Evolutionary conservation across 2,797 vertebrate genomes (phyloP).

Genomic region (Meriones psammophilus): DNA sequence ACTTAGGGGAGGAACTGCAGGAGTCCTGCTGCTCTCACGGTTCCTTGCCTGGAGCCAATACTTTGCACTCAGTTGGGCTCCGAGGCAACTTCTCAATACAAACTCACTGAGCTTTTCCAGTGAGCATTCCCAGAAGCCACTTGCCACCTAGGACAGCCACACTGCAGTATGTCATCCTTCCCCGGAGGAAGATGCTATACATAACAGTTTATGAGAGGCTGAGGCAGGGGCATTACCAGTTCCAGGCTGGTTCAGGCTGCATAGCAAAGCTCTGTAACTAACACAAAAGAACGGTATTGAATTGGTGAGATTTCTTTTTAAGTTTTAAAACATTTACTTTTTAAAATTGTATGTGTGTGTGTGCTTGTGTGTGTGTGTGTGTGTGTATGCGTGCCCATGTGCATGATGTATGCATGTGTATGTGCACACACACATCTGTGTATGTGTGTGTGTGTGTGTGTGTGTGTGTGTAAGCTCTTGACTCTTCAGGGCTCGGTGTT

Average conservation of each 20-base stretch:
- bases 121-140: not conserved
- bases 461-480: not conserved
- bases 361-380: not conserved
- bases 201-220: not conserved
- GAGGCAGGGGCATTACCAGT: not conserved
- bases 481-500: not conserved
- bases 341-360: not conserved
- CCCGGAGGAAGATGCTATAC: not conserved
- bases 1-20: not conserved
- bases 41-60: too few relatives aligned
- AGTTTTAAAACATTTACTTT: not conserved
- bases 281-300: not conserved
- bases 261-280: not conserved
- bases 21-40: not conserved
- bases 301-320: not conserved
- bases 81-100: too few relatives aligned
- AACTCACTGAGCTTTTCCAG: not conserved
- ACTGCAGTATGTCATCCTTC: not conserved
- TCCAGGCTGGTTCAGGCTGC: not conserved
- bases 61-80: not conserved
- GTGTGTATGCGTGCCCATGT: not conserved
- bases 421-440: not conserved
- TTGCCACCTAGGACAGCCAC: not conserved
- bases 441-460: too few relatives aligned
- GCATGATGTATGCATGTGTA: not conserved